Evolutionary conservation across 2,888 invertebrate genomes (phyloP), one percentile per base, ranked within the genome.

Genomic region (Thalpophila matura): DNA sequence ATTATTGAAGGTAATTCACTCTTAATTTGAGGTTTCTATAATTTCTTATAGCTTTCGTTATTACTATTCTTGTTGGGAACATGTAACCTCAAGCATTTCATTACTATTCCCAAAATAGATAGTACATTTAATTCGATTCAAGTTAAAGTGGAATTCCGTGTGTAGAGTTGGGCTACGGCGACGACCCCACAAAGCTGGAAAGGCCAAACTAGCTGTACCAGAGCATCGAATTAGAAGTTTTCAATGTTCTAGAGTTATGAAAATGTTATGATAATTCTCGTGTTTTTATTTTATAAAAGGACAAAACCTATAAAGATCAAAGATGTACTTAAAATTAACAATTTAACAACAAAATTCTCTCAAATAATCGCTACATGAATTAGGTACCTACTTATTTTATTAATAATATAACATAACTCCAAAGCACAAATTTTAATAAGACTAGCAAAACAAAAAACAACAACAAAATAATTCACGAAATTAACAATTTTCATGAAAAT

Each of bases 91-190:
- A 58, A 43, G 20, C 12, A 35, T 59, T 40, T 18, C n/a, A 40
- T 37, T 61, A 35, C 53, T 64, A 53, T 58, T 49, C 27, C 10
- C 26, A 29, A 29, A 20, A n/a, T 58, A 31, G 20, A 12, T 40
- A 40, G 27, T 35, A 40, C 37, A 29, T 54, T 51, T 47, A 64
- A 58, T 67, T 61, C 47, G 47, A 65, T 65, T 62, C 37, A 50
- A 57, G 43, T 55, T 65, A 37, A 65, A 67, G 57, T 69, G 55
- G 38, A 72, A 67, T 72, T 67, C 72, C 54, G 14, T 54, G 72
- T 71, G 40, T 61, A 51, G 50, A 57, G 27, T 46, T 46, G 62
- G 67, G 40, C 50, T 37, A 62, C 50, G 33, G 20, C 61, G 47
- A 46, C 27, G 27, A 31, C 38, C 40, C 53, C 58, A 40, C 65